Evolutionary conservation across 2,888 invertebrate species (phyloP).

Genomic region (Oxycera nigricornis): DNA sequence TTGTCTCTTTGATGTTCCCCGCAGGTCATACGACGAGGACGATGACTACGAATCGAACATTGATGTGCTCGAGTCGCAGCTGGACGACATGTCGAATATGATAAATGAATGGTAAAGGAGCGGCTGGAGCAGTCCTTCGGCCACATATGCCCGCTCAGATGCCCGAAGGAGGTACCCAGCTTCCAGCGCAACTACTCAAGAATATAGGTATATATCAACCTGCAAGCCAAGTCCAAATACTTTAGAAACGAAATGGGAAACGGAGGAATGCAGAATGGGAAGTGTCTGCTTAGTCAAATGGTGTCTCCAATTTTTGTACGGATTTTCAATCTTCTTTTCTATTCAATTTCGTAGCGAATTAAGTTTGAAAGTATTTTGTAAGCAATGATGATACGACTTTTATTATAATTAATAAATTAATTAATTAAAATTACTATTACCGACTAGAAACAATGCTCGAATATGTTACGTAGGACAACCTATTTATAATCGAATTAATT

Average conservation of each 20-base stretch:
- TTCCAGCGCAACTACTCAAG: not conserved
- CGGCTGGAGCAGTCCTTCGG: not conserved
- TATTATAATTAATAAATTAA: no score
- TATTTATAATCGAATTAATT: slow-evolving; percentile 23
- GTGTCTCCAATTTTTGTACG: slow-evolving; percentile 37
- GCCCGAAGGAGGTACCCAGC: not conserved
- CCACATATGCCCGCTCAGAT: not conserved
- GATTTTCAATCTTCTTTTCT: slow-evolving; percentile 28
- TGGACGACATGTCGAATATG: slow-evolving; percentile 48
- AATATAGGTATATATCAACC: not conserved
- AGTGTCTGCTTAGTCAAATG: slow-evolving; percentile 7
- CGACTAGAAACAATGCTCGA: slow-evolving; percentile 19
- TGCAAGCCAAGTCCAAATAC: slow-evolving; percentile 12
- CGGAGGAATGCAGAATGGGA: not conserved
- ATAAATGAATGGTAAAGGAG: slow-evolving; percentile 48
- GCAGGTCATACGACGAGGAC: slow-evolving; percentile 49
- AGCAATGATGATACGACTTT: slow-evolving; percentile 9
- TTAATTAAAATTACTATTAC: slow-evolving; percentile 1
- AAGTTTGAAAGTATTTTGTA: slow-evolving; percentile 20
- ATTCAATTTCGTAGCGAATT: slow-evolving; percentile 7
- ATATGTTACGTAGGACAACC: slow-evolving; percentile 23
- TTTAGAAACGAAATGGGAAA: not conserved
- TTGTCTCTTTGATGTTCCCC: slow-evolving; percentile 13
- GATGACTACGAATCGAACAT: slow-evolving; percentile 49
- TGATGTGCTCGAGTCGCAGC: slow-evolving; percentile 48